Evolutionary conservation across 2,888 invertebrate species (phyloP), one percentile per base, ranked within the genome.

Genomic region (Phengaris alcon): DNA sequence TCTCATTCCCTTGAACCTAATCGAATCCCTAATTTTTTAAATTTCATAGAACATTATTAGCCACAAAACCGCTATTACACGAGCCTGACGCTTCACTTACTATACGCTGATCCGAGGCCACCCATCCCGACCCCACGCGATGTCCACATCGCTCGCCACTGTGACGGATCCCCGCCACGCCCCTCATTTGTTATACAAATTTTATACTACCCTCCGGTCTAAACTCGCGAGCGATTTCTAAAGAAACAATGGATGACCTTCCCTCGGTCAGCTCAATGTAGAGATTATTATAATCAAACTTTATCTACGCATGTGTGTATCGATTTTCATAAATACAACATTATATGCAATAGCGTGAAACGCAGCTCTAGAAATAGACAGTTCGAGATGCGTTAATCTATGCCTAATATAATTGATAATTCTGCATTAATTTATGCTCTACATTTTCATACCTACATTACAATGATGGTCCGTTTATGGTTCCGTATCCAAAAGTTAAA

Each of bases 171-270:
- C 91, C 84, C 80, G 83, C 55, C 88, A 88, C 93, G 92, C 93
- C 93, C 90, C 91, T 92, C 92, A 93, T 93, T 91, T 93, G 91
- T 93, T 93, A 93, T 93, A 93, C 93, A 93, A 93, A 93, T 93
- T 93, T 93, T 91, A 93, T 91, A 91, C 92, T 91, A 91, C 91
- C 93, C 93, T 93, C 86, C 88, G 85, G 93, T 91, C 91, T 83
- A 90, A 89, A 80, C 82, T 78, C 80, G 82, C 82, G 83, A 81
- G 82, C 81, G 85, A 80, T 81, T 77, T 80, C 81, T 82, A 82
- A 84, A 85, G 85, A 84, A 88, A 89, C 88, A 87, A 88, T 87
- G 85, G 84, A 82, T 72, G 72, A 72, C 72, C 72, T 72, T 72
- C 52, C 73, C 77, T 75, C 77, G 77, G 79, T 76, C 79, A 52